phyloP scores from a whole-genome alignment of 2,113 vertebrate genomes.

The Mormoops blainvillei region DNA sequence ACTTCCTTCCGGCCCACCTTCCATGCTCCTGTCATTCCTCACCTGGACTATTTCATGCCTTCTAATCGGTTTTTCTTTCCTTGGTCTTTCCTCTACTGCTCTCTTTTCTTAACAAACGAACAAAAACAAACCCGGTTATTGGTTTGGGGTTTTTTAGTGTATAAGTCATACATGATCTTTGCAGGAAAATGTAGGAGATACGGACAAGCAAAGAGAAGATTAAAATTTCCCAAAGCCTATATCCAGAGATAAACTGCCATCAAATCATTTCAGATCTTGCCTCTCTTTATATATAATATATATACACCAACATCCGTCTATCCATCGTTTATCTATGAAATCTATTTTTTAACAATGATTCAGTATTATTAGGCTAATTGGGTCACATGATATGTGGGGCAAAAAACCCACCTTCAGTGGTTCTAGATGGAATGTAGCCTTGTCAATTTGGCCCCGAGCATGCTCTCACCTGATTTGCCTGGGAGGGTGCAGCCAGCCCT shows the following conservation, averaged over 20 bases:
- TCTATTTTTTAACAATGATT: background rate
- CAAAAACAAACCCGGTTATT: background rate
- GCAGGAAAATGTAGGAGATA: background rate
- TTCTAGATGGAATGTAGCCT: background rate
- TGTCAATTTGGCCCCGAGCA: background rate
- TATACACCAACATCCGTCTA: background rate
- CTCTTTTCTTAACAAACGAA: background rate
- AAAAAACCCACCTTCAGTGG: background rate
- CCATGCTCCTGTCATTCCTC: background rate
- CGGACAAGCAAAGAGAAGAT: background rate
- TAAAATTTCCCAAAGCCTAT: background rate
- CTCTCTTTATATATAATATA: background rate
- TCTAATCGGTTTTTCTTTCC: background rate
- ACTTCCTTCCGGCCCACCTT: background rate
- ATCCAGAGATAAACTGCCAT: background rate
- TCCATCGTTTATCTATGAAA: background rate
- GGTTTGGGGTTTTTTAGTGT: background rate
- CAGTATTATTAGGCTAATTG: background rate
- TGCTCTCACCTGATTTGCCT: background rate
- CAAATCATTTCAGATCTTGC: background rate
- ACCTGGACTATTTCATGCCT: background rate
- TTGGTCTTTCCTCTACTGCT: background rate
- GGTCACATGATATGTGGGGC: background rate
- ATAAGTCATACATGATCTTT: background rate
- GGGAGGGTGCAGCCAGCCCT: background rate